Percentiles rank a stretch among this genome's conserved stretches.
These are phyloP conservation scores for Spodoptera littoralis DNA, from an alignment of 2,888 invertebrate species.

Conservation along the genomic window DNA sequence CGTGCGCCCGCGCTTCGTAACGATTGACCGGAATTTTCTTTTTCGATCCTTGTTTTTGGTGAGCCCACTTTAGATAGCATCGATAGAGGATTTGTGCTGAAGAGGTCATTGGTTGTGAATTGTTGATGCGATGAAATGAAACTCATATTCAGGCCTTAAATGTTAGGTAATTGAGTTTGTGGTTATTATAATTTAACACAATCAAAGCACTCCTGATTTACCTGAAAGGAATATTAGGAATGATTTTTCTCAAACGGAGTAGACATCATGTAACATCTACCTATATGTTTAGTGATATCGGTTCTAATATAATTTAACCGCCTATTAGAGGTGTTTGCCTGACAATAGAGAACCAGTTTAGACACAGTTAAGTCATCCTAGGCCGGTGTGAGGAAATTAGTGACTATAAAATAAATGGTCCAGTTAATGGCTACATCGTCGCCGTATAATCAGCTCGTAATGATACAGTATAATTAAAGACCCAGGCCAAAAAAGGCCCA, in stretches of 20 bases:
- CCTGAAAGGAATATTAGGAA: too few relatives aligned
- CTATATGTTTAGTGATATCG: too few relatives aligned
- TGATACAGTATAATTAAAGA: conserved; percentile 47
- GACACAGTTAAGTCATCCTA: not conserved
- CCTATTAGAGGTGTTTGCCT: not conserved
- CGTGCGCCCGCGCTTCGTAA: conserved; percentile 37
- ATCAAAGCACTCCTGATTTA: too few relatives aligned
- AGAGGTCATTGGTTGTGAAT: conserved; percentile 22
- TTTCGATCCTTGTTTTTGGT: conserved; percentile 40
- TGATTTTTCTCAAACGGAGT: too few relatives aligned
- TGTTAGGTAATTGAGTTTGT: too few relatives aligned
- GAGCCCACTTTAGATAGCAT: conserved; percentile 17
- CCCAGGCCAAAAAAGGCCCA: conserved; percentile 34
- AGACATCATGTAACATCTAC: too few relatives aligned
- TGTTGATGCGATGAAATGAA: not conserved
- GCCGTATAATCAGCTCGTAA: conserved; percentile 33
- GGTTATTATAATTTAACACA: too few relatives aligned
- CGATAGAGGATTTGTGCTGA: conserved; percentile 7
- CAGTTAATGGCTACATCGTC: conserved; percentile 34
- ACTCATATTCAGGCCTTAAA: too few relatives aligned
- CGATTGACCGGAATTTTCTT: conserved; percentile 42
- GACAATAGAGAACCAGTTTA: not conserved
- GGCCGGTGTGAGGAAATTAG: not conserved
- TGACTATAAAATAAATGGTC: conserved; percentile 15
- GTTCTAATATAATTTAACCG: too few relatives aligned